Evolutionary conservation across 2,888 invertebrate genomes (phyloP).

Genomic region (Scelioninae gen. 1): DNA sequence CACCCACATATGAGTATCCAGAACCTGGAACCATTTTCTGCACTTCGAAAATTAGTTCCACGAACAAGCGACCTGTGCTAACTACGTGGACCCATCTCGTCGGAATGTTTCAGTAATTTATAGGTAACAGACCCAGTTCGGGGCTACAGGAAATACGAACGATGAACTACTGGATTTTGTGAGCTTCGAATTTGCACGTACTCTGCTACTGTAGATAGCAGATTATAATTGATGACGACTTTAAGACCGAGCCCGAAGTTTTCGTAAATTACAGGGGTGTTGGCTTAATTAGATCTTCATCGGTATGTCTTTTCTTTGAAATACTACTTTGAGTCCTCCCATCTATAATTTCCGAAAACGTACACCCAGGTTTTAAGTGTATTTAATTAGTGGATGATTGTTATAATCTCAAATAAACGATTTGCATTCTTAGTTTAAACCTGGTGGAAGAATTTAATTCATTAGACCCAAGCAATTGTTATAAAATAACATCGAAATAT

Average conservation of each 20-base stretch:
- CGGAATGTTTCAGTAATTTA: conserved; percentile 57
- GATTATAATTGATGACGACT: conserved; percentile 61
- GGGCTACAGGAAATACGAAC: conserved; percentile 46
- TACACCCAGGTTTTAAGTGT: conserved; percentile 8
- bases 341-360: conserved; percentile 25
- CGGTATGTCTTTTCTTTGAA: conserved; percentile 51
- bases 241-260: conserved; percentile 46
- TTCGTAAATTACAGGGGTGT: conserved; percentile 57
- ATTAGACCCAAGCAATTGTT: conserved; percentile 28
- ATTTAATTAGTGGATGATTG: conserved; percentile 38
- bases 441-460: too few species aligned
- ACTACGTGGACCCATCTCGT: conserved; percentile 48
- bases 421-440: conserved; percentile 11
- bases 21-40: conserved; percentile 29
- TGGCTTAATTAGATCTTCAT: conserved; percentile 62
- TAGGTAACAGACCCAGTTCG: conserved; percentile 42
- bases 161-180: conserved; percentile 53
- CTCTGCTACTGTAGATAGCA: conserved; percentile 43
- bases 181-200: conserved; percentile 36
- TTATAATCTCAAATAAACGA: conserved; percentile 10
- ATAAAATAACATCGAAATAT: neutral
- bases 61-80: conserved; percentile 47
- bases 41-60: conserved; percentile 60
- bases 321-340: conserved; percentile 14
- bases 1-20: conserved; percentile 15